Evolutionary conservation across 2,888 invertebrate species (phyloP), one percentile per base, ranked within the genome.

Genomic region (Elysia crispata): DNA sequence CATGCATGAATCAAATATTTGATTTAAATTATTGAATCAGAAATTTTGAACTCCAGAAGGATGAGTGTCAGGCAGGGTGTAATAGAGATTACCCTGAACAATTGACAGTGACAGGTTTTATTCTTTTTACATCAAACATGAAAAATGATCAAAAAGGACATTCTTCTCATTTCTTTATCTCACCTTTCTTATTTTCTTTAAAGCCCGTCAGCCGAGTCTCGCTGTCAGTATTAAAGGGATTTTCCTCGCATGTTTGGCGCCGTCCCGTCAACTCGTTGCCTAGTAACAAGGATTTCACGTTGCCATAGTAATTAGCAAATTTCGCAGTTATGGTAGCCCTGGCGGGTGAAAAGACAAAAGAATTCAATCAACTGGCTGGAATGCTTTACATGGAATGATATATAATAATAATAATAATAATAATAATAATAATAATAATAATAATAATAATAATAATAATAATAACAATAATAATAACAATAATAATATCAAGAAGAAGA

Each of bases 291-390:
- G 88, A 86, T 15, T 89, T 84, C 20, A 89, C 82, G 84, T 87
- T 89, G 18, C 89, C 89, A 84, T 88, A 89, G 83, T 87, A 88
- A 49, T 85, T 86, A 41, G 89, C 87, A 41, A 89, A 86, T 78
- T 88, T 87, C 82, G 89, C 88, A 15, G 87, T 85, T 41, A 89
- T 77, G 0, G 88, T 87, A 18, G 87, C 83, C 81, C 89, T 89
- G 85, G 60, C 84, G 84, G 28, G 57, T 62, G 23, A 73, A 25
- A 66, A 25, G 18, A 25, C 11, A 66, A 25, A 28, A 66, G 1
- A 28, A 28, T 28, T 23, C 25, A 13, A 66, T 66, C 25, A 33
- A 69, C 1, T 20, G 31, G 31, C 20, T 33, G 50, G 25, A 28
- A 73, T 50, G 6, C 28, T 23, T 28, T 18, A 28, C 18, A 28